Evolutionary conservation across 2,113 vertebrate genomes (phyloP).

Genomic region (Ochotona princeps): DNA sequence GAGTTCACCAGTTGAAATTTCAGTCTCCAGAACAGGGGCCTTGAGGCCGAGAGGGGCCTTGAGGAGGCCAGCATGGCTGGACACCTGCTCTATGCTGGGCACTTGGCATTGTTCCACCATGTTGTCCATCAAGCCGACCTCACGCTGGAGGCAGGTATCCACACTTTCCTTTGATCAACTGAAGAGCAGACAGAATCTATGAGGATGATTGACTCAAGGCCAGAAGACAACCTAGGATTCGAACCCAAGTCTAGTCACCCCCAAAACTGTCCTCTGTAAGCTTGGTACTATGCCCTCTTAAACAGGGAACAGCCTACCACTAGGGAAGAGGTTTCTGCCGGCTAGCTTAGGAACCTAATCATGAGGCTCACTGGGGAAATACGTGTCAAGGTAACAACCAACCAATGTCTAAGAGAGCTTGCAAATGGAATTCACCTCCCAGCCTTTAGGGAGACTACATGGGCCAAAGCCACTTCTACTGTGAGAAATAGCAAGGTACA

Average conservation of each 20-base stretch:
- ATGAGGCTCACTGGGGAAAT: not conserved
- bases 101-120: not conserved
- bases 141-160: not conserved
- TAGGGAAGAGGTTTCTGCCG: not conserved
- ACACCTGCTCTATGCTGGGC: not conserved
- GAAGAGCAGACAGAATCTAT: not conserved
- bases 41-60: fast-evolving
- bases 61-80: too few relatives aligned
- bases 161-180: not conserved
- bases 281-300: not conserved
- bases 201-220: not conserved
- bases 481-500: not conserved
- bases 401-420: not conserved
- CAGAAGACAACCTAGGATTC: not conserved
- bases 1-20: not conserved
- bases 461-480: not conserved
- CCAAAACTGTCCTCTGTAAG: not conserved
- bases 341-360: not conserved
- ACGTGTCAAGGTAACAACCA: not conserved
- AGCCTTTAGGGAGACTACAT: not conserved
- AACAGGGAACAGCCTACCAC: not conserved
- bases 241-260: not conserved
- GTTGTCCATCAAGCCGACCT: not conserved
- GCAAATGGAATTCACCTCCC: not conserved
- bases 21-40: not conserved